Evolutionary conservation across 1,140 invertebrate species (phyloP).

Genomic region (Pseudomyrmex pallidus): DNA sequence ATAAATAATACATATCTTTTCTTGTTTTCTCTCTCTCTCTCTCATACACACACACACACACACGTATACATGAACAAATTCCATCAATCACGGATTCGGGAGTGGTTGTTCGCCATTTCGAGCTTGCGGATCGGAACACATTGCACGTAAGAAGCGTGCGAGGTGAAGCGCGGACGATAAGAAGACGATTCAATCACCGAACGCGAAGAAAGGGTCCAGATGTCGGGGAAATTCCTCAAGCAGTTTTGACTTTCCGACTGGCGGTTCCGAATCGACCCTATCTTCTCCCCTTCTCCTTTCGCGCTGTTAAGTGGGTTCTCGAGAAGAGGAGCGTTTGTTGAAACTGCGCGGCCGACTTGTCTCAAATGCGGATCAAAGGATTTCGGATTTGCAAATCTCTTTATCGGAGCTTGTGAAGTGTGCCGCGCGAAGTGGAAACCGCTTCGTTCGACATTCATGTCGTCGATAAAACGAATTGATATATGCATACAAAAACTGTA

Average conservation of each 20-base stretch:
- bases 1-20: background rate
- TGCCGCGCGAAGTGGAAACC: conserved; percentile 22
- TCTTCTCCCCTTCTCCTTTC: background rate
- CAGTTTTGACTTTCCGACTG: conserved; percentile 46
- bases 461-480: conserved; percentile 23
- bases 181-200: conserved; percentile 46
- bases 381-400: conserved; percentile 38
- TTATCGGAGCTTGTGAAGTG: conserved; percentile 47
- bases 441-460: conserved; percentile 24
- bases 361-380: conserved; percentile 63
- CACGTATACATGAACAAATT: background rate
- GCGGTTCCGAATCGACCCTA: conserved; percentile 25
- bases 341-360: conserved; percentile 60
- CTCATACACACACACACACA: no score
- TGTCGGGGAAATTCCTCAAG: conserved; percentile 39
- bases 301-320: conserved; percentile 45
- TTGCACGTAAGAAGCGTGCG: conserved; percentile 9
- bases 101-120: conserved; percentile 41
- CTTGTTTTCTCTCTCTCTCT: background rate
- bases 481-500: conserved; percentile 25
- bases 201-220: conserved; percentile 20
- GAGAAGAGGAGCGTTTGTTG: conserved; percentile 46
- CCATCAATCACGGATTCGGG: conserved; percentile 9
- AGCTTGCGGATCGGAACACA: conserved; percentile 11
- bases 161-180: conserved; percentile 23